phyloP scores from a whole-genome alignment of 1,140 invertebrate species.

The Brachystomella parvula region DNA sequence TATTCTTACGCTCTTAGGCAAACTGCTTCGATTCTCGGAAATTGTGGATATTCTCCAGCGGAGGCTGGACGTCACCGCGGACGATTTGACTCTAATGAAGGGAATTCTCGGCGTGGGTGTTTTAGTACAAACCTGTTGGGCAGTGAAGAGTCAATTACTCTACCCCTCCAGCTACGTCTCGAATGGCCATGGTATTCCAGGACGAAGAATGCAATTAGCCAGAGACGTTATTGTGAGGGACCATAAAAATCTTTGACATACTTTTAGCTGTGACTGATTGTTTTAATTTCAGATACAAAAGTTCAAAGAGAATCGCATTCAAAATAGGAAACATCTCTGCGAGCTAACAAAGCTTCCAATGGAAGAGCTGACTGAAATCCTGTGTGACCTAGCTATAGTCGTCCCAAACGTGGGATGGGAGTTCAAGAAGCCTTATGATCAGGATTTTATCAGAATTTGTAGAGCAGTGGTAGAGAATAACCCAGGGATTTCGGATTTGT shows the following conservation, averaged over 20 bases:
- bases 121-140: conserved; percentile 78
- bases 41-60: conserved; percentile 41
- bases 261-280: neutral
- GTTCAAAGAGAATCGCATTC: conserved; percentile 65
- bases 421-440: conserved; percentile 60
- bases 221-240: conserved; percentile 74
- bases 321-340: conserved; percentile 64
- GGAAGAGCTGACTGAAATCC: conserved; percentile 70
- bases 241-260: neutral
- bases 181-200: conserved; percentile 58
- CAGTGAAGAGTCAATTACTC: conserved; percentile 70
- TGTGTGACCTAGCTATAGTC: conserved; percentile 60
- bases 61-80: conserved; percentile 32
- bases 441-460: conserved; percentile 65
- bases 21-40: conserved; percentile 64
- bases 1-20: conserved; percentile 45
- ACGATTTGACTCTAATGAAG: conserved; percentile 45
- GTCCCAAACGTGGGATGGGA: conserved; percentile 60
- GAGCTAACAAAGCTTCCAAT: conserved; percentile 64
- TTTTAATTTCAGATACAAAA: conserved; percentile 57
- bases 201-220: conserved; percentile 66
- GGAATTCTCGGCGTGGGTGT: conserved; percentile 62
- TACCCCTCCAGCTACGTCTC: conserved; percentile 65
- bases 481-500: too few species aligned
- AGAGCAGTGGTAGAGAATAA: conserved; percentile 67